Evolutionary conservation across 2,888 invertebrate genomes (phyloP).

Genomic region (Troglohyphantes excavatus): DNA sequence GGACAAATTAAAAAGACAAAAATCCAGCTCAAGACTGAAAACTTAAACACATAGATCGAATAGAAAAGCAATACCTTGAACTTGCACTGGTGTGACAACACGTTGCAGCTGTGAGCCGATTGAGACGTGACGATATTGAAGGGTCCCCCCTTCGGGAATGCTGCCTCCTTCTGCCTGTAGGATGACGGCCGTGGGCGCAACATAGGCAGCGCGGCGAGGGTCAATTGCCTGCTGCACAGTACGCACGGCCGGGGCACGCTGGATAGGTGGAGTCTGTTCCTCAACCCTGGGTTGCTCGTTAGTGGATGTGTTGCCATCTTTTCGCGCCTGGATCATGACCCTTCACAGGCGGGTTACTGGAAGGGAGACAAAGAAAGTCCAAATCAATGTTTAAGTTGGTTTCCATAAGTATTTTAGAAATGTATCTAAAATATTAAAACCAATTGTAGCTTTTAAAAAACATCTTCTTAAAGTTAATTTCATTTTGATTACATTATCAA

Average conservation of each 20-base stretch:
- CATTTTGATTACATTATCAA: too few relatives aligned
- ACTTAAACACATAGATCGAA: too few relatives aligned
- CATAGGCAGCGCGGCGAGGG: slow-evolving; percentile 33
- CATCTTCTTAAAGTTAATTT: too few relatives aligned
- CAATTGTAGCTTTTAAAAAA: too few relatives aligned
- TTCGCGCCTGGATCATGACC: slow-evolving; percentile 79
- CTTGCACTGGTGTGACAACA: slow-evolving; percentile 74
- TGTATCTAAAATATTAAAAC: neutral
- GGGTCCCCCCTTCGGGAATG: slow-evolving; percentile 28
- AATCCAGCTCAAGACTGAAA: too few relatives aligned
- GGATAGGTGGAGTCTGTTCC: slow-evolving; percentile 1
- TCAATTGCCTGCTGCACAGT: slow-evolving; percentile 37
- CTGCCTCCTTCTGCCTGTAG: slow-evolving; percentile 50
- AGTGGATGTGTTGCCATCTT: slow-evolving; percentile 61
- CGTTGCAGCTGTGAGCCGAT: slow-evolving; percentile 73
- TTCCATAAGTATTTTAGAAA: neutral
- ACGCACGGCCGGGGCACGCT: slow-evolving; percentile 28
- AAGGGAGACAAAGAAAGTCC: neutral
- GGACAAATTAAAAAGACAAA: too few relatives aligned
- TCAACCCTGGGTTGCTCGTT: slow-evolving; percentile 55
- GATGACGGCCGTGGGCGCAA: slow-evolving; percentile 36
- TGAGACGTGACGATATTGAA: slow-evolving; percentile 70
- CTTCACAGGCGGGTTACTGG: slow-evolving; percentile 82
- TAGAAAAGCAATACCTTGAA: slow-evolving; percentile 57
- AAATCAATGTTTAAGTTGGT: neutral